Base-by-base conservation (phyloP, 1,140 invertebrate genomes). In the Caerostris darwini region DNA sequence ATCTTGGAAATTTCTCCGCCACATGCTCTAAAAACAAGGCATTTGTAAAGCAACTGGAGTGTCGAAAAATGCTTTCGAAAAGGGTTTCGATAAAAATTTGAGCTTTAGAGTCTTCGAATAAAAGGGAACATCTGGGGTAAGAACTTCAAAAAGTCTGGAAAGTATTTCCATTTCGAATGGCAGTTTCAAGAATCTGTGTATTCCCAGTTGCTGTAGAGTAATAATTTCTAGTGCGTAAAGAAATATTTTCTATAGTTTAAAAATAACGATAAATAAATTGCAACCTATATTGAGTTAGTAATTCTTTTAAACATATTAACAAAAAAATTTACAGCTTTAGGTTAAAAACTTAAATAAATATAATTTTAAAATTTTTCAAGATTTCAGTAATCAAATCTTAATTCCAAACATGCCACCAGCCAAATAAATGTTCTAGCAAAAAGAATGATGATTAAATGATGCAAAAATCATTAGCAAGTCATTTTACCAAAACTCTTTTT, bases 1-100 rank as follows among this genome's bases (percentile, higher is more conserved):
- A 94, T 89, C 54, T 61, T 53, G 19, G 56, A 61, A 88, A 88
- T 88, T 94, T 94, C 69, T 71, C 57, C 53, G 56, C 85, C 69
- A 64, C 69, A 81, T 94, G 85, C 92, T 94, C 67, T 53, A 81
- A 71, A 94, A 89, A 88, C 56, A 54, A n/a, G 34, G 12, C 34
- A 88, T 93, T 94, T 94, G 86, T 88, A 82, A 81, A 34, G 54
- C 85, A 54, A 81, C 57, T 93, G n/a, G 53, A 71, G 53, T 56
- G 54, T 34, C 54, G 59, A 82, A 92, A 92, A 57, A 81, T 61
- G 56, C 53, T 90, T 71, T 71, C 34, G 53, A 57, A 57, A 71
- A 90, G 57, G 19, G 53, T n/a, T 71, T 90, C 34, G 88, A 90
- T 57, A 71, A 71, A 69, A 90, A 71, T 88, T 88, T 57, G 71